phyloP scores from a whole-genome alignment of 2,797 vertebrate species.

The Carcharodon carcharias region DNA sequence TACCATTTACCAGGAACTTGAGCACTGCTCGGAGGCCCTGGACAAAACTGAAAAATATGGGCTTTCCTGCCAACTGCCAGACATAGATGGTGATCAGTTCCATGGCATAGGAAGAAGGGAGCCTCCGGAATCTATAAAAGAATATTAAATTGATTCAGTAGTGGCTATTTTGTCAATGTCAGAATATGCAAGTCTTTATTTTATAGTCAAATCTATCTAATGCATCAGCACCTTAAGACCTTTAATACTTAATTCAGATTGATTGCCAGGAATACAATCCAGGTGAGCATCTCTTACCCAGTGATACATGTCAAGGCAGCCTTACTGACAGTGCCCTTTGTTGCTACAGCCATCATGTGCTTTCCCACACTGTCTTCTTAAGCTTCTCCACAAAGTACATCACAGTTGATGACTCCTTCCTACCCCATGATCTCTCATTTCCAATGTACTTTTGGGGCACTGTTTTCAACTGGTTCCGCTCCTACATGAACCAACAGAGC shows the following conservation, averaged over 20 bases:
- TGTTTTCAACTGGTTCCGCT: neutral
- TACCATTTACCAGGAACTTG: constrained; percentile 42
- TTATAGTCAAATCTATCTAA: neutral
- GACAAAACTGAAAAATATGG: constrained; percentile 42
- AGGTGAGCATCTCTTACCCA: neutral
- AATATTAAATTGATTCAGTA: neutral
- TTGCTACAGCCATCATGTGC: neutral
- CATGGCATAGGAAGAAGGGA: constrained; percentile 43
- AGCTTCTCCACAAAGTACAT: neutral
- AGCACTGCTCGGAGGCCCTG: constrained; percentile 43
- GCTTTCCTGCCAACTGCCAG: constrained; percentile 44
- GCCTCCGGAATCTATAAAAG: constrained; percentile 43
- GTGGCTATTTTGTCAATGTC: neutral
- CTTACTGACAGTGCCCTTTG: neutral
- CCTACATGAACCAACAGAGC: neutral
- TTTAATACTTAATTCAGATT: neutral
- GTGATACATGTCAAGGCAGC: neutral
- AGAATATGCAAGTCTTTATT: neutral
- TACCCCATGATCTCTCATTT: neutral
- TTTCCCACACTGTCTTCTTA: neutral
- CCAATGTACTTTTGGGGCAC: neutral
- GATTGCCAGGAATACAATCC: neutral
- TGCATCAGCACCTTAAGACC: too few species aligned
- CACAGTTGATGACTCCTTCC: neutral
- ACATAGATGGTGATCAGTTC: constrained; percentile 42